Percentiles rank a stretch among this genome's conserved stretches.
Evolutionary conservation across 2,888 invertebrate species (phyloP).

Genomic region (Diadegma fenestrale): DNA sequence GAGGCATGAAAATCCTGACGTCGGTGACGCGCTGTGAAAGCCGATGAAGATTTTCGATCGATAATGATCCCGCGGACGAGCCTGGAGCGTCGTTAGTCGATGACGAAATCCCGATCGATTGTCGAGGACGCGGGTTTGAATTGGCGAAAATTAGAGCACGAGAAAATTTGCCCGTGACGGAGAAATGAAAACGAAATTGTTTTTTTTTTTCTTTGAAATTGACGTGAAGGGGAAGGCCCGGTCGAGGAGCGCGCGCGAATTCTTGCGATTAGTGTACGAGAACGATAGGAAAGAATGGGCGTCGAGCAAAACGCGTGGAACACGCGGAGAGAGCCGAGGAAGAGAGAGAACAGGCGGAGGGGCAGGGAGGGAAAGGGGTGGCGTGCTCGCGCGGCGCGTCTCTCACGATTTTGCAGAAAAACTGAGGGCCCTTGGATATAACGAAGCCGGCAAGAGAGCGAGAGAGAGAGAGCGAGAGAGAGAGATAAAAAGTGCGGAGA

Average conservation of each 20-base stretch:
- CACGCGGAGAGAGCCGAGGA: conserved; percentile 32
- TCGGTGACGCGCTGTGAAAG: not conserved
- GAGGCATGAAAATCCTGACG: conserved; percentile 1
- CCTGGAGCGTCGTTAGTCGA: not conserved
- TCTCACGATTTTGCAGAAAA: conserved; percentile 66
- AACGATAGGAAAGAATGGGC: conserved; percentile 27
- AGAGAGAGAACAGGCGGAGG: conserved; percentile 66
- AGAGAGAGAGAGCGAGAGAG: conserved; percentile 14
- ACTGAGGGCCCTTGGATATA: conserved; percentile 58
- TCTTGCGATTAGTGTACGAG: conserved; percentile 51
- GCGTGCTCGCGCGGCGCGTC: conserved; percentile 61
- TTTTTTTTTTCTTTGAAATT: not conserved
- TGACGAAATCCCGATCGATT: conserved; percentile 1
- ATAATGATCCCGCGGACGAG: not conserved
- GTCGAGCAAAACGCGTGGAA: conserved; percentile 41
- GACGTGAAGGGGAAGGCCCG: not conserved
- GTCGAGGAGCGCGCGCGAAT: conserved; percentile 38
- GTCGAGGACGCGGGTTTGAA: not conserved
- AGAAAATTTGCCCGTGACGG: not conserved
- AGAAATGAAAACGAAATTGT: not conserved
- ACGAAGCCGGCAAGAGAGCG: conserved; percentile 32
- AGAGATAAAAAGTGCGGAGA: conserved; percentile 41
- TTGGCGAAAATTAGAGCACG: not conserved
- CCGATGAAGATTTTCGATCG: conserved; percentile 11
- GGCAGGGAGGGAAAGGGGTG: conserved; percentile 65